A percentile compares a stretch with the other conserved stretches of the same genome.
phyloP scores from a whole-genome alignment of 2,797 vertebrate genomes.

The Neosilurus mollespiculum region DNA sequence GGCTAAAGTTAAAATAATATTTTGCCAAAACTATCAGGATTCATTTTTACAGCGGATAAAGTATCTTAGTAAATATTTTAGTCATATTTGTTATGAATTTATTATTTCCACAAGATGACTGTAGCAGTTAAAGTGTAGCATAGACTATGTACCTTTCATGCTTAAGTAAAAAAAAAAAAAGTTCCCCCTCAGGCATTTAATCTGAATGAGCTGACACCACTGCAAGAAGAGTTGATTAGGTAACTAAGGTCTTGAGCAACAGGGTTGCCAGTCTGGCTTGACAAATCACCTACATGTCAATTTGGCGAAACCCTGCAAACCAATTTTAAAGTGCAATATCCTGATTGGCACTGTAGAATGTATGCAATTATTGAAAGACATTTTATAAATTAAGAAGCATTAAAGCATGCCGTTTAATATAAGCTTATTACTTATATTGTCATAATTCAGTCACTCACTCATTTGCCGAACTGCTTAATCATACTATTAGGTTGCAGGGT shows the following conservation, averaged over 20 bases:
- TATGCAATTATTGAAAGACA: neutral
- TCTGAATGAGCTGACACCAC: neutral
- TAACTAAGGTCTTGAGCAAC: constrained; percentile 15
- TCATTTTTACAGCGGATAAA: constrained; percentile 20
- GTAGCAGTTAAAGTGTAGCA: neutral
- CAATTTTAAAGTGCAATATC: neutral
- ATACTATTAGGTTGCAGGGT: no score
- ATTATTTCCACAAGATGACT: neutral
- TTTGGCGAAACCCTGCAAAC: neutral
- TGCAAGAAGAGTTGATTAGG: constrained; percentile 14
- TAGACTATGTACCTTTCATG: neutral
- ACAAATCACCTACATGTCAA: neutral
- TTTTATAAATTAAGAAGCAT: neutral
- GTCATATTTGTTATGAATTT: neutral
- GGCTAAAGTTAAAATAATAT: constrained; percentile 56
- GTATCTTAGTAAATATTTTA: neutral
- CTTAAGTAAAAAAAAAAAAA: neutral
- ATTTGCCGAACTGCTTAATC: no score
- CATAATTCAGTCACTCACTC: neutral
- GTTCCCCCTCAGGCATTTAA: neutral
- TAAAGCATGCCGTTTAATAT: neutral
- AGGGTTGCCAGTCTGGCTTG: constrained; percentile 1
- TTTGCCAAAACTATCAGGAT: constrained; percentile 68
- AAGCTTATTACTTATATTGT: neutral
- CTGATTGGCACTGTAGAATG: neutral